These are phyloP conservation scores for Melinaea marsaeus DNA, from an alignment of 2,888 invertebrate genomes.

Conservation along the genomic window DNA sequence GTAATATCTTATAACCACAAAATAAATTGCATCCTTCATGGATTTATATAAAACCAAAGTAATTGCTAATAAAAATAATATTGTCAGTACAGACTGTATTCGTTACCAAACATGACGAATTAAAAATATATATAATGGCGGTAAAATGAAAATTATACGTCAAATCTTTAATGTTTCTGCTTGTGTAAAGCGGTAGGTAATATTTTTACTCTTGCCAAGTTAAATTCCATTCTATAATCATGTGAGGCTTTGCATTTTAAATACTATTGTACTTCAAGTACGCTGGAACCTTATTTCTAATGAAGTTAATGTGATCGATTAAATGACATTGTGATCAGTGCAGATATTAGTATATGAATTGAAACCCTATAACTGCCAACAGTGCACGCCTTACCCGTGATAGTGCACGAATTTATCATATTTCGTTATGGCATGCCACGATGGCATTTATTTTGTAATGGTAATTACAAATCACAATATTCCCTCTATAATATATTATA, in stretches of 20 bases:
- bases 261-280: conserved; percentile 31
- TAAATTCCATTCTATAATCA: conserved; percentile 39
- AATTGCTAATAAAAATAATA: no score
- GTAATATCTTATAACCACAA: not conserved
- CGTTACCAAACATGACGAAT: no score
- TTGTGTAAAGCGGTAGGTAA: conserved; percentile 4
- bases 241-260: conserved; percentile 46
- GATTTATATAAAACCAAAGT: no score
- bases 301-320: conserved; percentile 10
- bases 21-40: no score
- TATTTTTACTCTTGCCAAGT: conserved; percentile 30
- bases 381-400: not conserved
- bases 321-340: not conserved
- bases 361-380: conserved; percentile 1
- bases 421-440: not conserved
- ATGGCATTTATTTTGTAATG: no score
- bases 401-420: not conserved
- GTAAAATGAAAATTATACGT: no score
- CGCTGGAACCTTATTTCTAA: conserved; percentile 6
- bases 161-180: not conserved
- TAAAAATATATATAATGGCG: no score
- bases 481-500: no score
- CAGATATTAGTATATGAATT: not conserved
- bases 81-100: no score
- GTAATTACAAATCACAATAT: no score